These are phyloP conservation scores for Apis dorsata DNA, from an alignment of 1,140 invertebrate genomes.

Conservation along the genomic window DNA sequence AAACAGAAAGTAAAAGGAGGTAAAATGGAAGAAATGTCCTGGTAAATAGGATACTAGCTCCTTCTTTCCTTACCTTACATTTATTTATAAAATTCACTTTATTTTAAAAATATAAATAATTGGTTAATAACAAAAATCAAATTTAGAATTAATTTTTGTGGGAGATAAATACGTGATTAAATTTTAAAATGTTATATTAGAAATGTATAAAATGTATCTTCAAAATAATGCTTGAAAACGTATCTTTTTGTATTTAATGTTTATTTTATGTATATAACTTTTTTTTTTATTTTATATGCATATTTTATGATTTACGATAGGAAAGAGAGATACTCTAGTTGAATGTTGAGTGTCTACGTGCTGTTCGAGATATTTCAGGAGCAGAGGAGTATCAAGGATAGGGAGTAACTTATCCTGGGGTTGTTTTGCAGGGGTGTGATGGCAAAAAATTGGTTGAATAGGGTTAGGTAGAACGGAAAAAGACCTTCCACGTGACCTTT, in stretches of 20 bases:
- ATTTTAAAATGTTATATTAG: too few relatives aligned
- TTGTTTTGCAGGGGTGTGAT: conserved; percentile 12
- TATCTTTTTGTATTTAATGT: too few relatives aligned
- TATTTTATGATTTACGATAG: too few relatives aligned
- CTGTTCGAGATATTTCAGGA: conserved; percentile 60
- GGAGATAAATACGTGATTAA: too few relatives aligned
- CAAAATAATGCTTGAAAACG: too few relatives aligned
- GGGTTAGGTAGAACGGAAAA: conserved; percentile 59
- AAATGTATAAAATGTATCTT: too few relatives aligned
- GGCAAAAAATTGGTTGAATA: conserved; percentile 10
- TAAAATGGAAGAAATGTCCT: conserved; percentile 14
- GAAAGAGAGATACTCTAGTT: too few relatives aligned
- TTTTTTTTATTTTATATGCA: background rate
- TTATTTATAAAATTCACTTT: background rate
- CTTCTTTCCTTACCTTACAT: background rate
- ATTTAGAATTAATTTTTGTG: background rate
- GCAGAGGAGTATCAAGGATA: conserved; percentile 44
- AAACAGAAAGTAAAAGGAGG: conserved; percentile 46
- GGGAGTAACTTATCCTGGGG: conserved; percentile 29
- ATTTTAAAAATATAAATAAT: background rate
- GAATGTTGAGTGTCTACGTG: conserved; percentile 37
- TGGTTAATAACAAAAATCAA: background rate
- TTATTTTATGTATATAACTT: background rate
- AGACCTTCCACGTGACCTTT: conserved; percentile 70
- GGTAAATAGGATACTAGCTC: conserved; percentile 19